Percentiles rank a stretch among this genome's conserved stretches.
These are phyloP conservation scores for Spodoptera exigua DNA, from an alignment of 2,888 invertebrate genomes.

Conservation along the genomic window DNA sequence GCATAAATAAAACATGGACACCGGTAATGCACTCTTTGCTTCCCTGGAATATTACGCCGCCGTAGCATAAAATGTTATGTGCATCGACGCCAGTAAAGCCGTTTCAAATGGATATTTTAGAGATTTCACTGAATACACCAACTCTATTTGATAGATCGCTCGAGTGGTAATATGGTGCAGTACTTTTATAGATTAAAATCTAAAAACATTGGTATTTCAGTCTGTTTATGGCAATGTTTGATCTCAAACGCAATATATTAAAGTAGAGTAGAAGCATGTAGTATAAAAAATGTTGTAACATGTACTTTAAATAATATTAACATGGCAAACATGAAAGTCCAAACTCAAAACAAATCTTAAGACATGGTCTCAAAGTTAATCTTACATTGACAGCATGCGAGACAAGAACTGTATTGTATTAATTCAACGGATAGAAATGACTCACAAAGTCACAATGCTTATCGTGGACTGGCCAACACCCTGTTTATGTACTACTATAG, in stretches of 20 bases:
- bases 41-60: conserved; percentile 55
- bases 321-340: conserved; percentile 18
- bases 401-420: conserved; percentile 26
- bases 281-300: not conserved
- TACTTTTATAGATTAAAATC: conserved; percentile 43
- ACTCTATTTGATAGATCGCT: conserved; percentile 35
- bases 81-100: conserved; percentile 39
- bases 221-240: not conserved
- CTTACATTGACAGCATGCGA: conserved; percentile 21
- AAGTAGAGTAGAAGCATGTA: conserved; percentile 5
- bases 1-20: conserved; percentile 71
- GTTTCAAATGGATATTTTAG: conserved; percentile 41
- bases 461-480: conserved; percentile 41
- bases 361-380: conserved; percentile 37
- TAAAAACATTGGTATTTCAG: conserved; percentile 1
- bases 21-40: conserved; percentile 79
- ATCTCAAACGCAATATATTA: conserved; percentile 10
- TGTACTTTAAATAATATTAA: conserved; percentile 13
- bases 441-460: conserved; percentile 44
- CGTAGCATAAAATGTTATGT: conserved; percentile 55
- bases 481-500: conserved; percentile 47
- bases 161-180: conserved; percentile 31
- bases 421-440: conserved; percentile 30
- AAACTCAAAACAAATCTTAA: conserved; percentile 16
- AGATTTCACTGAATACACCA: conserved; percentile 28